phyloP scores from a whole-genome alignment of 2,113 vertebrate genomes.

The Passer montanus region DNA sequence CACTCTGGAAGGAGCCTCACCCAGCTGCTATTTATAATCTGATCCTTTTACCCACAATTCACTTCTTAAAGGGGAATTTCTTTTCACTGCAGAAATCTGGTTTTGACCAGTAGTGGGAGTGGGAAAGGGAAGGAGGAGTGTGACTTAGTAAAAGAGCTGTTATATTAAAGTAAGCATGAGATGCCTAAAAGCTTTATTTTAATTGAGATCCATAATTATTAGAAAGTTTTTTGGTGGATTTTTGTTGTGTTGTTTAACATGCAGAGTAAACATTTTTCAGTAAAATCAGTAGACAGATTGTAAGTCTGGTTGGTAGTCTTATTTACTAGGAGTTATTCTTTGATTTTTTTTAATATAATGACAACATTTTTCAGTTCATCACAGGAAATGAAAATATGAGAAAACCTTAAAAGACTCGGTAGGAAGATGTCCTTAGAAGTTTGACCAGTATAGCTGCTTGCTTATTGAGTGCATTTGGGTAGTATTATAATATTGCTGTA shows the following conservation, averaged over 20 bases:
- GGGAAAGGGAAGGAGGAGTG: neutral
- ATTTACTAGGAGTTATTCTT: neutral
- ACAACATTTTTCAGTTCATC: neutral
- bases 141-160: neutral
- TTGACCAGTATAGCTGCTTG: neutral
- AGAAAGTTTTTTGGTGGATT: neutral
- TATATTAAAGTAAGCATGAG: neutral
- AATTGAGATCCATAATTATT: neutral
- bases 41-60: constrained; percentile 39
- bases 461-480: neutral
- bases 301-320: neutral
- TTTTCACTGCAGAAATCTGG: neutral
- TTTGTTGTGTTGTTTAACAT: neutral
- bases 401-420: neutral
- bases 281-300: neutral
- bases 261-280: neutral
- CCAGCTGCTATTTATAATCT: constrained; percentile 57
- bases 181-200: neutral
- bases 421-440: neutral
- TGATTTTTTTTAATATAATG: neutral
- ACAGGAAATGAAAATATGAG: neutral
- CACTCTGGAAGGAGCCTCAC: neutral
- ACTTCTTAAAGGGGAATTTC: constrained; percentile 45
- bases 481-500: neutral
- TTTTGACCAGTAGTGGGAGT: constrained; percentile 5